Base-by-base conservation (phyloP, 2,113 vertebrate species). In the Pithys albifrons region DNA sequence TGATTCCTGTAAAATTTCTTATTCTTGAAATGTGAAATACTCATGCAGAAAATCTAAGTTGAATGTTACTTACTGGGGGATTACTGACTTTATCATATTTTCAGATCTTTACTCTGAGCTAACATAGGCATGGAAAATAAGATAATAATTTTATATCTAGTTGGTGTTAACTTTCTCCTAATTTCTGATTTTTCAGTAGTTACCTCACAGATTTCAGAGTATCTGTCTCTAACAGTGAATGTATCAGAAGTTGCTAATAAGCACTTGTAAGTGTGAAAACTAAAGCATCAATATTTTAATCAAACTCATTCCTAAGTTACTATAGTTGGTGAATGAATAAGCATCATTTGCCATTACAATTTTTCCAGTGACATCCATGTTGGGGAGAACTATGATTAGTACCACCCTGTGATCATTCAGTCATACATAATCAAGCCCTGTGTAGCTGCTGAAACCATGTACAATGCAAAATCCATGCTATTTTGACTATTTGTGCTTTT, bases 261-360 rank as follows among this genome's bases (percentile, higher is more conserved):
- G 66, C 54, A 65, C 20, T 71, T 65, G 4, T 12, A 73, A 73
- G 49, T 78, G 74, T 1, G 76, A 85, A 95, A 83, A 59, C 79
- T 77, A 23, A 72, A 74, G 19, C 49, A 76, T 59, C 82, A 95
- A 95, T 93, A 92, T 96, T 90, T 89, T 78, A 83, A 91, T 85
- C 45, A 78, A 89, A 75, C 25, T 59, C 3, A 23, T 81, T 92
- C 46, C 54, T 75, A 29, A 82, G 73, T 94, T 65, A 61, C 51
- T 43, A 27, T 46, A 45, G 45, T 25, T 64, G 35, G 33, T 86
- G 65, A 81, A 81, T 61, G 39, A 72, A 69, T 72, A 88, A 54
- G 19, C 24, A 35, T 74, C 27, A 6, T 23, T 77, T 84, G 54
- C 43, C 19, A 51, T 46, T 52, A 41, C 6, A 48, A 2, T 70